These are phyloP conservation scores for Drosophila borealis DNA, from an alignment of 2,888 invertebrate species.

Conservation along the genomic window DNA sequence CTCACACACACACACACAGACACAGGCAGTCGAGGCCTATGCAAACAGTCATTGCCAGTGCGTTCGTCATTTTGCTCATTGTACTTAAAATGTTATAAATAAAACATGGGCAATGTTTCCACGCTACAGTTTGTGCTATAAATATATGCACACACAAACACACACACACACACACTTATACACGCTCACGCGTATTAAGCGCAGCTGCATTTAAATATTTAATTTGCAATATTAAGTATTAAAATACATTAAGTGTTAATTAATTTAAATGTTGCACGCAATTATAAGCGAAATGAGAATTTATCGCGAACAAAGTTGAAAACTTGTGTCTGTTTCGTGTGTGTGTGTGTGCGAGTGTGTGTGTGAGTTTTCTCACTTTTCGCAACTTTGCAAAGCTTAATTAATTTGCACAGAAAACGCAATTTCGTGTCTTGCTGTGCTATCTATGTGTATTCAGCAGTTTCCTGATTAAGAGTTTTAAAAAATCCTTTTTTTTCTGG, in stretches of 20 bases:
- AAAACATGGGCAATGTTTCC: constrained; percentile 64
- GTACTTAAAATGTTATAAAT: constrained; percentile 71
- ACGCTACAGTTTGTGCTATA: constrained; percentile 43
- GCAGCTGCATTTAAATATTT: constrained; percentile 55
- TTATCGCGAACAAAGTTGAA: constrained; percentile 39
- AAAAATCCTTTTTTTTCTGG: no score
- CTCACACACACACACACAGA: constrained; percentile 3
- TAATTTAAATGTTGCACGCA: constrained; percentile 62
- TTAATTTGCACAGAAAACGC: background rate
- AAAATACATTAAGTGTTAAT: constrained; percentile 63
- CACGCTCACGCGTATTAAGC: constrained; percentile 14
- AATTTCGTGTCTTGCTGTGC: background rate
- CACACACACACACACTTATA: constrained; percentile 8
- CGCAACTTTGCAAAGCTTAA: constrained; percentile 6
- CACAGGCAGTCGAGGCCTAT: constrained; percentile 30
- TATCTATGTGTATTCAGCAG: background rate
- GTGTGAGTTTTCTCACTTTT: constrained; percentile 4
- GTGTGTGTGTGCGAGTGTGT: constrained; percentile 2
- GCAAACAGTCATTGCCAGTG: constrained; percentile 61
- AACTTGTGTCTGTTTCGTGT: constrained; percentile 4
- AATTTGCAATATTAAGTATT: constrained; percentile 57
- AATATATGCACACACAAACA: constrained; percentile 41
- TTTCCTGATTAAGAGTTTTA: background rate
- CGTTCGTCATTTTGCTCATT: constrained; percentile 52
- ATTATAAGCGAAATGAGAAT: constrained; percentile 35